Conservation (phyloP, 2,888 invertebrate species). For the Hipparchia semele region DNA sequence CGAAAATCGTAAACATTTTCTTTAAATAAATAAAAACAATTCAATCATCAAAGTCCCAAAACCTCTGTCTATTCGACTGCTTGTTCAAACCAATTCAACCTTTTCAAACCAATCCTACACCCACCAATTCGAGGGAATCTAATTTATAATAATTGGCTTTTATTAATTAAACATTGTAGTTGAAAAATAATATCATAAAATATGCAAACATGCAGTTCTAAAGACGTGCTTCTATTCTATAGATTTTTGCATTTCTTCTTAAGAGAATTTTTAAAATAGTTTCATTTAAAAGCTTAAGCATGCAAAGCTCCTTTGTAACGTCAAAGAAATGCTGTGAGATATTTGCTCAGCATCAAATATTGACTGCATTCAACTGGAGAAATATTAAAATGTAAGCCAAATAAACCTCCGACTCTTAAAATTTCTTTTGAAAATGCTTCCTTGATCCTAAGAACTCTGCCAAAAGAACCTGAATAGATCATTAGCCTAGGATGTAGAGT, state of each 20-base stretch:
- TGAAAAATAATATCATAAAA: not conserved
- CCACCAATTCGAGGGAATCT: too few species aligned
- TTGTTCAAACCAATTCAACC: too few species aligned
- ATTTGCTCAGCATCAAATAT: constrained; percentile 12
- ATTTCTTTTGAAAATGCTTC: not conserved
- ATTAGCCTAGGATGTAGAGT: not conserved
- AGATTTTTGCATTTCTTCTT: not conserved
- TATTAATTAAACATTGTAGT: too few species aligned
- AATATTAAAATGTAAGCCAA: constrained; percentile 32
- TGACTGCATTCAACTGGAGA: constrained; percentile 23
- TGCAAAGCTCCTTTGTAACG: constrained; percentile 24
- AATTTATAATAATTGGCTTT: too few species aligned
- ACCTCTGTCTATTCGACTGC: too few species aligned
- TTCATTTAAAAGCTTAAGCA: constrained; percentile 20
- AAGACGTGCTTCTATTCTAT: not conserved
- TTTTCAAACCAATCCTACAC: too few species aligned
- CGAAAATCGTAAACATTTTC: too few species aligned
- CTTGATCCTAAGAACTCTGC: not conserved
- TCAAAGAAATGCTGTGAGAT: constrained; percentile 32
- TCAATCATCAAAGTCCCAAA: too few species aligned
- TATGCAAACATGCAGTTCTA: not conserved
- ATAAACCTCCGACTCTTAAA: not conserved
- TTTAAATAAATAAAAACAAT: too few species aligned
- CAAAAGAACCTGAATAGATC: not conserved
- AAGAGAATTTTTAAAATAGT: constrained; percentile 31